Percentiles rank a stretch among this genome's conserved stretches.
These are phyloP conservation scores for Dimorphilus gyrociliatus DNA, from an alignment of 2,888 invertebrate species.

Conservation along the genomic window DNA sequence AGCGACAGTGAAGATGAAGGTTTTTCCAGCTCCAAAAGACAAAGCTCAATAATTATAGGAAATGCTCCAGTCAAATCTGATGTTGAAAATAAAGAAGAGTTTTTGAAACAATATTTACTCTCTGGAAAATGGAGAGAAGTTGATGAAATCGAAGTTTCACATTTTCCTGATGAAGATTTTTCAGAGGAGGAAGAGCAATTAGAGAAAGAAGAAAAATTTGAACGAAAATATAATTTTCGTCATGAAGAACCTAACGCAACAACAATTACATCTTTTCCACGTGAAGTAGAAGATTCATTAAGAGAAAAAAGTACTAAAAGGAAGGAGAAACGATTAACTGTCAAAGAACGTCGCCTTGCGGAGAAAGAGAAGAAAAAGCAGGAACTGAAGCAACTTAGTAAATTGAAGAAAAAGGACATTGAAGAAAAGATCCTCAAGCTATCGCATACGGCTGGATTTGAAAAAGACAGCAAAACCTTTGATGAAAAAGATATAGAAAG, in stretches of 20 bases:
- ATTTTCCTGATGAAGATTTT: constrained; percentile 9
- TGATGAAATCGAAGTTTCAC: constrained; percentile 40
- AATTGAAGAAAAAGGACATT: constrained; percentile 72
- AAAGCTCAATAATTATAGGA: too few relatives aligned
- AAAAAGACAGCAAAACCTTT: constrained; percentile 52
- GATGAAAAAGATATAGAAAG: constrained; percentile 67
- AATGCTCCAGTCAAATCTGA: too few relatives aligned
- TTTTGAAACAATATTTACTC: too few relatives aligned
- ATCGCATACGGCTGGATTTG: constrained; percentile 70
- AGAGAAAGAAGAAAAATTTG: constrained; percentile 72
- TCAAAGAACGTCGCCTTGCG: constrained; percentile 15
- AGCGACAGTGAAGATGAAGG: too few relatives aligned
- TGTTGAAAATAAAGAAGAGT: too few relatives aligned
- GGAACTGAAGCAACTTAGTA: constrained; percentile 70
- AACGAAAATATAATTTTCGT: constrained; percentile 83
- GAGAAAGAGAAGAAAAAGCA: constrained; percentile 58
- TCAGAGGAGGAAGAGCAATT: constrained; percentile 59
- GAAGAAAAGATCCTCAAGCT: constrained; percentile 69
- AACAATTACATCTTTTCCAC: constrained; percentile 43
- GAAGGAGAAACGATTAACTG: constrained; percentile 57
- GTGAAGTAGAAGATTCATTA: constrained; percentile 65
- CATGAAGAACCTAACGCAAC: constrained; percentile 84
- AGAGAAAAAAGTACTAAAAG: constrained; percentile 62
- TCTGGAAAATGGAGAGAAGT: constrained; percentile 1
- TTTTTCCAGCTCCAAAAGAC: too few relatives aligned